phyloP scores from a whole-genome alignment of 2,797 vertebrate genomes.

The Gobio occitaniae region DNA sequence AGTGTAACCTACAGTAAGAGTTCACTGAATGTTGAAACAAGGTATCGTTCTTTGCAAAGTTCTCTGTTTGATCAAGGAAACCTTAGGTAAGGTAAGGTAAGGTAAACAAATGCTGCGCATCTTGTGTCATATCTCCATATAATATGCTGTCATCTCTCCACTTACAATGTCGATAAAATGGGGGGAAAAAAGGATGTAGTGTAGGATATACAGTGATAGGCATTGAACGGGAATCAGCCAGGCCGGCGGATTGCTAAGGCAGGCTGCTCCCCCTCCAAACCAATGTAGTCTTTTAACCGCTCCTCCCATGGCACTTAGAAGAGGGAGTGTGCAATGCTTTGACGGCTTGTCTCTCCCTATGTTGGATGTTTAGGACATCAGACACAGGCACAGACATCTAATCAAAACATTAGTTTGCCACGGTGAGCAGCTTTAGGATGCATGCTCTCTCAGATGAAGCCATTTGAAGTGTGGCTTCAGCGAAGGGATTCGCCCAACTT shows the following conservation, averaged over 20 bases:
- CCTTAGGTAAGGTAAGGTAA: too few relatives aligned
- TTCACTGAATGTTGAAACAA: neutral
- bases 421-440: slow-evolving; percentile 68
- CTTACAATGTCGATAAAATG: neutral
- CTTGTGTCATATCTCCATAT: neutral
- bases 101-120: neutral
- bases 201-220: slow-evolving; percentile 49
- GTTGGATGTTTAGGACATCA: slow-evolving; percentile 66
- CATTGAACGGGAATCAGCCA: slow-evolving; percentile 66
- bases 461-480: slow-evolving; percentile 59
- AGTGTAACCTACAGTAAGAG: neutral
- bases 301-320: slow-evolving; percentile 59
- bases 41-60: neutral
- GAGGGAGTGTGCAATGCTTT: slow-evolving; percentile 51
- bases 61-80: neutral
- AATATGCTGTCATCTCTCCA: neutral
- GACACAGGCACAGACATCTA: slow-evolving; percentile 62
- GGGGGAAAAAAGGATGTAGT: neutral
- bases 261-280: slow-evolving; percentile 54
- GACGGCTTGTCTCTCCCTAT: slow-evolving; percentile 60
- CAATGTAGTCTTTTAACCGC: slow-evolving; percentile 48
- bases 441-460: slow-evolving; percentile 57
- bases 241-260: slow-evolving; percentile 55
- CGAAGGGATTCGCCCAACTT: slow-evolving; percentile 62
- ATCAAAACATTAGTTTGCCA: slow-evolving; percentile 73